These are phyloP conservation scores for Drosophila algonquin DNA, from an alignment of 2,888 invertebrate genomes.

Conservation along the genomic window DNA sequence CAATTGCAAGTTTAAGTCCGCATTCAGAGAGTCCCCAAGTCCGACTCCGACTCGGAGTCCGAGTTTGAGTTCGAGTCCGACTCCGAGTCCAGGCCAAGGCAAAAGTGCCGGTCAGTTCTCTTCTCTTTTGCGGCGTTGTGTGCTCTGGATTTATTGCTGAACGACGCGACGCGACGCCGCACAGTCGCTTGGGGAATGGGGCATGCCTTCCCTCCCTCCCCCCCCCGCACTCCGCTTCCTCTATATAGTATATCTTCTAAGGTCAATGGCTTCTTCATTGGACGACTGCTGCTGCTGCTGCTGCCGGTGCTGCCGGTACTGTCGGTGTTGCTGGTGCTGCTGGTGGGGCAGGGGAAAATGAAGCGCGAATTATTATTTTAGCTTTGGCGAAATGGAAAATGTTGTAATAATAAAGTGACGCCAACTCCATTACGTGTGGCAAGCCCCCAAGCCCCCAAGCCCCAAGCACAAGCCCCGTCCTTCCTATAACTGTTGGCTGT, in stretches of 20 bases:
- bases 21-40: slow-evolving; percentile 3
- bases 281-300: slow-evolving; percentile 27
- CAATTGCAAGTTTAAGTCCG: slow-evolving; percentile 6
- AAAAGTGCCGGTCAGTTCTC: slow-evolving; percentile 61
- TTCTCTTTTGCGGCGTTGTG: slow-evolving; percentile 31
- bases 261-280: slow-evolving; percentile 48
- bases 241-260: slow-evolving; percentile 5
- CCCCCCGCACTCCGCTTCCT: background rate
- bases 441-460: slow-evolving; percentile 15
- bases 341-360: slow-evolving; percentile 65
- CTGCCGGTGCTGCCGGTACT: slow-evolving; percentile 21
- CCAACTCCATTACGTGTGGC: slow-evolving; percentile 50
- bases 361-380: slow-evolving; percentile 78
- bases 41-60: background rate
- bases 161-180: slow-evolving; percentile 49
- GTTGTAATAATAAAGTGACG: slow-evolving; percentile 77
- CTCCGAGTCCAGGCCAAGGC: slow-evolving; percentile 71
- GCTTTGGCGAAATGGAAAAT: slow-evolving; percentile 75
- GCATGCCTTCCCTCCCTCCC: background rate
- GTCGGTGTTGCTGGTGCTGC: slow-evolving; percentile 23
- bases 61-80: slow-evolving; percentile 13
- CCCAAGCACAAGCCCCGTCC: slow-evolving; percentile 33
- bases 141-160: slow-evolving; percentile 75
- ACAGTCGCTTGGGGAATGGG: slow-evolving; percentile 18
- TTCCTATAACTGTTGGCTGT: slow-evolving; percentile 17